phyloP scores from a whole-genome alignment of 1,140 invertebrate genomes.

The Plutomurus gul region DNA sequence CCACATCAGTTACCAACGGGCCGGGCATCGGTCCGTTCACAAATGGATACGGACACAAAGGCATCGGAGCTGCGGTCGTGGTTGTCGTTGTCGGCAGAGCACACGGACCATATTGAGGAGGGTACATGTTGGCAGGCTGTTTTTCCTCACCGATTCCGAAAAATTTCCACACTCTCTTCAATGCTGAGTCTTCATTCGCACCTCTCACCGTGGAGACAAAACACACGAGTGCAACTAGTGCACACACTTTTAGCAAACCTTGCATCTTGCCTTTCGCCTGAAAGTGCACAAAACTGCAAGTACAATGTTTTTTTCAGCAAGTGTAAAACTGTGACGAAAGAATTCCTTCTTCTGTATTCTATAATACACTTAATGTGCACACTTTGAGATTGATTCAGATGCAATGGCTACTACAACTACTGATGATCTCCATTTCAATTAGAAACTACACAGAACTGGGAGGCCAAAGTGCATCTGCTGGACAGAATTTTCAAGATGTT shows the following conservation, averaged over 20 bases:
- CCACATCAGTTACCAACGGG: not conserved
- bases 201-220: not conserved
- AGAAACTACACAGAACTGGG: too few relatives aligned
- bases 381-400: too few relatives aligned
- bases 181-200: not conserved
- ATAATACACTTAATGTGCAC: too few relatives aligned
- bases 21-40: not conserved
- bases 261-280: not conserved
- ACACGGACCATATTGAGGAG: not conserved
- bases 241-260: not conserved
- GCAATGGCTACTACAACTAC: too few relatives aligned
- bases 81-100: conserved; percentile 17
- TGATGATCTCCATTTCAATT: too few relatives aligned
- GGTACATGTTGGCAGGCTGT: not conserved
- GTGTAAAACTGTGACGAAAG: too few relatives aligned
- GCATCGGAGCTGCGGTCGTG: not conserved
- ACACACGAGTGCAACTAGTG: not conserved
- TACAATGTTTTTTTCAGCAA: too few relatives aligned
- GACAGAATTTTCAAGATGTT: not conserved
- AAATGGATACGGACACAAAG: conserved; percentile 36
- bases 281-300: too few relatives aligned
- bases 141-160: not conserved
- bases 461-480: not conserved
- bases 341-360: too few relatives aligned
- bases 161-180: not conserved